phyloP scores from a whole-genome alignment of 2,888 invertebrate genomes.

The Papilio demoleus region DNA sequence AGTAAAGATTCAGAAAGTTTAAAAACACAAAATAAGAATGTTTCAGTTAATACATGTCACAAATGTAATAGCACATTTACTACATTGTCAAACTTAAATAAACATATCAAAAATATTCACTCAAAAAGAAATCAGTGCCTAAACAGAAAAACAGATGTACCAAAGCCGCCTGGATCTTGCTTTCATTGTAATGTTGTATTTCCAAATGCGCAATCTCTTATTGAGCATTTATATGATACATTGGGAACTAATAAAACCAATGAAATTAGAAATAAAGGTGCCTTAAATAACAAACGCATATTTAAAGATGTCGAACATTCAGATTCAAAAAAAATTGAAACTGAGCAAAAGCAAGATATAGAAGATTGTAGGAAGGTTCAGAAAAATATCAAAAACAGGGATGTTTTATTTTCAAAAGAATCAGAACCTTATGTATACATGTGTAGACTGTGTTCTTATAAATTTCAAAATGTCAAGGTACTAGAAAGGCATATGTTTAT shows the following conservation, averaged over 20 bases:
- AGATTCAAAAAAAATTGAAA: not conserved
- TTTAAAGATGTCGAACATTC: conserved; percentile 5
- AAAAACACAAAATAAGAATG: conserved; percentile 11
- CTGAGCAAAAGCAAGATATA: not conserved
- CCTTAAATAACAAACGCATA: not conserved
- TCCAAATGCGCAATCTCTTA: conserved; percentile 56
- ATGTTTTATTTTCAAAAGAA: conserved; percentile 23
- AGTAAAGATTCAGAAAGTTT: no score
- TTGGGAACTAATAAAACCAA: conserved; percentile 50
- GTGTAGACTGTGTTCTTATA: conserved; percentile 56
- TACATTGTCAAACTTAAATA: conserved; percentile 46
- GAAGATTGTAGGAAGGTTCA: not conserved
- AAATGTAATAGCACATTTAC: conserved; percentile 50
- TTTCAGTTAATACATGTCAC: conserved; percentile 47
- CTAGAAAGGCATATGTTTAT: conserved; percentile 50
- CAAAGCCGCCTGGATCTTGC: conserved; percentile 48
- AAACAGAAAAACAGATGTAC: conserved; percentile 6
- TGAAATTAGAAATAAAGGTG: conserved; percentile 26
- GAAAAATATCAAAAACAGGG: not conserved
- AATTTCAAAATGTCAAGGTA: conserved; percentile 45
- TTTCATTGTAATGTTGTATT: conserved; percentile 64
- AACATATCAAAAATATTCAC: conserved; percentile 52
- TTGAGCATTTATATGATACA: conserved; percentile 68
- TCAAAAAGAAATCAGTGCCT: conserved; percentile 39
- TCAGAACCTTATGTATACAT: conserved; percentile 43